Evolutionary conservation across 2,113 vertebrate species (phyloP), one percentile per base, ranked within the genome.

Genomic region (Xyrauchen texanus): DNA sequence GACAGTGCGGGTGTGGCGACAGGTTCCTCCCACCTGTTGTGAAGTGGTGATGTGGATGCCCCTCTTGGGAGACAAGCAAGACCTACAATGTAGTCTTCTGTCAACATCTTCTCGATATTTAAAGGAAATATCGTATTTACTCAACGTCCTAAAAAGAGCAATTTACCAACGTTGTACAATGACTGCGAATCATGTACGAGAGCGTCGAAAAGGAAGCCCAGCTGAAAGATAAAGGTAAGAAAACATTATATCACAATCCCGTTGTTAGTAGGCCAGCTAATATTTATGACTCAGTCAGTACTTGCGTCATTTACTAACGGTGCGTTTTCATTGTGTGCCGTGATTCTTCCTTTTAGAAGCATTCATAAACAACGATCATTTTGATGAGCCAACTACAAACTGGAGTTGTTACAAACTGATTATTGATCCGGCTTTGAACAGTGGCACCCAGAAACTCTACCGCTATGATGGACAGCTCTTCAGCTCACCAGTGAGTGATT

Each of bases 341-440:
- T 80, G 46, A 8, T 21, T n/a, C 7, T 71, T 7, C 6, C 15
- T 1, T 65, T 42, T 49, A 52, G 71, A 75, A 34, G 9, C 9
- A 51, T 49, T 69, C 6, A 10, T 34, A 53, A 21, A 60, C 34
- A 45, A 52, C 55, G 64, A 66, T 49, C 58, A 52, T 69, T 12
- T 69, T 51, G 52, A 75, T 15, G 76, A 81, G 2, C 58, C 60
- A 52, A 7, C 70, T 21, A 45, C 65, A 6, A 81, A 47, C 69
- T 98, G 97, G 96, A 97, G 91, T 92, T 96, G 96, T 93, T 98
- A 94, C 93, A 98, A 97, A 92, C 92, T 99, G 93, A 93, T 99
- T 84, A 95, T 97, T 89, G 98, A 99, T 92, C 98, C 98, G 6
- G 93, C 90, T 67, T 85, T 98, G 87, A 96, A 94, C 70, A 95